Base-by-base conservation (phyloP, 2,113 vertebrate genomes). In the Lasiurus borealis region DNA sequence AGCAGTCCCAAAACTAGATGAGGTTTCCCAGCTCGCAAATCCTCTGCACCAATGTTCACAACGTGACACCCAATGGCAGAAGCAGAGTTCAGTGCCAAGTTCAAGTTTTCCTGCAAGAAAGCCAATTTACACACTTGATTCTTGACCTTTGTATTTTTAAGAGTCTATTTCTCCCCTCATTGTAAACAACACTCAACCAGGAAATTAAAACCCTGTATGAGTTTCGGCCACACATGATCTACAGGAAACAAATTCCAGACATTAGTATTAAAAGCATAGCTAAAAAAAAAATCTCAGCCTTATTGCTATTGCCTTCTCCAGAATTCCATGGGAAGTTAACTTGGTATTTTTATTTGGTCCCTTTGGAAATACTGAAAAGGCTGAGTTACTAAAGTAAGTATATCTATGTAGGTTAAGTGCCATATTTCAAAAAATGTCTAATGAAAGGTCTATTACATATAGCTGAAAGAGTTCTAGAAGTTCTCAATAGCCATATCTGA, bases 31-130 rank as follows among this genome's bases (percentile, higher is more conserved):
- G 99, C 99, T 91, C 99, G 98, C 96, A 99, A 98, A 95, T 99
- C 99, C 94, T 99, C 98, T 9, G 99, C 99, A 0, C 99, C 99
- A 21, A 99, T 99, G 95, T 99, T 99, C 93, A 99, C 99, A 62
- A 99, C 99, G n/a, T 99, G 99, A 95, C 99, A 99, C 46, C 99
- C 99, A 3, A 99, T 99, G 95, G 99, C 99, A 0, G 99, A 99
- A 8, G 99, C 99, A 0, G 99, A 99, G 93, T 99, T 99, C 97
- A 99, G 96, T 8, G 99, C 99, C 99, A 99, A 95, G 97, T 99
- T 99, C 97, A 99, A 98, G 97, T 99, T 99, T 98, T 99, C 99
- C 99, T 99, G 98, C 2, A 21, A 98, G 90, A 97, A 40, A 96
- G 93, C 77, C 95, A 96, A 90, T 89, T 95, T 85, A 95, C 15